Conservation (phyloP, 2,888 invertebrate genomes). For the Dolichopus griseipennis region DNA sequence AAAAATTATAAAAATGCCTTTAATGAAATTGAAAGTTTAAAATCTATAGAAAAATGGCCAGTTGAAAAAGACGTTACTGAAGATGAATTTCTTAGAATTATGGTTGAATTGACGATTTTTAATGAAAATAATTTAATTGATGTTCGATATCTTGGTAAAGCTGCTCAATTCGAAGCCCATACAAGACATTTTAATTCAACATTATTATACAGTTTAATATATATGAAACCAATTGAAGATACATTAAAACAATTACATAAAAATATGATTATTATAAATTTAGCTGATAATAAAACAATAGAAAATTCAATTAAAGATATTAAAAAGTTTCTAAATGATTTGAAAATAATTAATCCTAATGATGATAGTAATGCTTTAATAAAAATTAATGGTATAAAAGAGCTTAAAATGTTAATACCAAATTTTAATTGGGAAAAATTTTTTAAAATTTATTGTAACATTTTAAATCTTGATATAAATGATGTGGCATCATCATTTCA, state of each 20-base stretch:
- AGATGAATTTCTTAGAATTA: not conserved
- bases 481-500: not conserved
- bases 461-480: not conserved
- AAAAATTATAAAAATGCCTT: not conserved
- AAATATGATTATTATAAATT: not conserved
- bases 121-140: not conserved
- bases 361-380: not conserved
- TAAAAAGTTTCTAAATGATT: not conserved
- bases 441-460: not conserved
- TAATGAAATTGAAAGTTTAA: conserved; percentile 1
- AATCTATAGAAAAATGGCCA: not conserved
- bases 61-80: not conserved
- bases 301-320: not conserved
- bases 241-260: not conserved
- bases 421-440: not conserved
- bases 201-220: not conserved
- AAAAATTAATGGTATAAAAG: not conserved
- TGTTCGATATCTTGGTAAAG: not conserved
- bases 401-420: not conserved
- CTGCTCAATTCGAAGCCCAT: not conserved
- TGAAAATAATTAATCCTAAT: not conserved
- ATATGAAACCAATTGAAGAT: not conserved
- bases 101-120: not conserved
- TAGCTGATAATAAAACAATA: not conserved
- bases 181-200: not conserved